Evolutionary conservation across 2,113 vertebrate species (phyloP), one percentile per base, ranked within the genome.

Genomic region (Cyprinus carpio): DNA sequence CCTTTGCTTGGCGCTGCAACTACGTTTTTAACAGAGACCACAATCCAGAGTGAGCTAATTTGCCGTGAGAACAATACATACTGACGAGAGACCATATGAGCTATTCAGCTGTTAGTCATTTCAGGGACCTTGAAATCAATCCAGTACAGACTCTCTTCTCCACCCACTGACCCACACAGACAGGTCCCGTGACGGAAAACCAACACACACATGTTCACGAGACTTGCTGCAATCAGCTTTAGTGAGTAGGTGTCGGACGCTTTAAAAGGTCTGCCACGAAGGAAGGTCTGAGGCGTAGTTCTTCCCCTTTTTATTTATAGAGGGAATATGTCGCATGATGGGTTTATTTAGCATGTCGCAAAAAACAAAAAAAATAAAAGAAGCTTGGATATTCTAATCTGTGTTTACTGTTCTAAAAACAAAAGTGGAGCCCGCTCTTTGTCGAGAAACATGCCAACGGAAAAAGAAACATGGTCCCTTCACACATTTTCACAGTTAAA

Each of bases 51-150:
- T n/a, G n/a, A n/a, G n/a, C n/a, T n/a, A n/a, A n/a, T n/a, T n/a
- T n/a, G n/a, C n/a, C n/a, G n/a, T n/a, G n/a, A n/a, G n/a, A n/a
- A n/a, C n/a, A n/a, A 81, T 46, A 62, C 83, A 87, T 56, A 49
- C 80, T 72, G 82, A 67, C n/a, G 82, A 74, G 58, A 86, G 77
- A 77, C 83, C 83, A 64, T 37, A 54, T 65, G 78, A 80, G 56
- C 46, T 37, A n/a, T 25, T 71, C 67, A 34, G 49, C 62, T 82
- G 83, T 85, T n/a, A n/a, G n/a, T 85, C 46, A 78, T 83, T 82
- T 72, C 60, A 58, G 34, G 69, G 65, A n/a, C 87, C 75, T 86
- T 88, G 87, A 84, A 84, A 69, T 81, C 64, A 58, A 27, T 88
- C 46, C 51, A 46, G n/a, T n/a, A 78, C 78, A 86, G 78, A 65